Evolutionary conservation across 1,140 invertebrate genomes (phyloP).

Genomic region (Calosoma granatense): DNA sequence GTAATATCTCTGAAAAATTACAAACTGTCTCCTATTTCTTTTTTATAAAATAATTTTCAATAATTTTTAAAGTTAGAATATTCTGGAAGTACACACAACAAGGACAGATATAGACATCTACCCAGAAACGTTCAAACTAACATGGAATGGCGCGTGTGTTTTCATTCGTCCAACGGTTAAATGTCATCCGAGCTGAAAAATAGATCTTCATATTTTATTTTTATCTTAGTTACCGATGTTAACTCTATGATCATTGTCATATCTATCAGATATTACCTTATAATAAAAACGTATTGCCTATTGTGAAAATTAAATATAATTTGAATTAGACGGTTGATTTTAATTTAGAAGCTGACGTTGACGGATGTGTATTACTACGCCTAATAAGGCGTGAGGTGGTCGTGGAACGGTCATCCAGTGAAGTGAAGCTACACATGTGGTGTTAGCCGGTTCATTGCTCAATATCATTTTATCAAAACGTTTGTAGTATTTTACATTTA

Average conservation of each 20-base stretch:
- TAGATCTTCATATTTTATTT: background rate
- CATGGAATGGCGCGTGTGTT: background rate
- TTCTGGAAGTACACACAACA: no score
- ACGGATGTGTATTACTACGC: background rate
- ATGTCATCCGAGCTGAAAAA: background rate
- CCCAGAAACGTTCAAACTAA: background rate
- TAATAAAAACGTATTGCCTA: no score
- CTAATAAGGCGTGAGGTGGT: background rate
- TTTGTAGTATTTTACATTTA: slow-evolving; percentile 7
- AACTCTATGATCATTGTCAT: no score
- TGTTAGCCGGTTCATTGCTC: slow-evolving; percentile 18
- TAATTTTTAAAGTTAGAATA: no score
- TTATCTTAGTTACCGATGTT: no score
- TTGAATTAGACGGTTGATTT: slow-evolving; percentile 1
- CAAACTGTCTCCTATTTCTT: no score
- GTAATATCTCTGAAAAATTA: no score
- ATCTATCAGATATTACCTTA: no score
- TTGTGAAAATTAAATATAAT: background rate
- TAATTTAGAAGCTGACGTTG: background rate
- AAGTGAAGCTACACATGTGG: slow-evolving; percentile 19
- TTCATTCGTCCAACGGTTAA: background rate
- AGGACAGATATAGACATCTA: no score
- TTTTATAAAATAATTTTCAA: no score
- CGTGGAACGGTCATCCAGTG: background rate
- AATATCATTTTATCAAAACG: slow-evolving; percentile 3